Base-by-base conservation (phyloP, 1,140 invertebrate genomes). In the Drosophila nigromelanica region DNA sequence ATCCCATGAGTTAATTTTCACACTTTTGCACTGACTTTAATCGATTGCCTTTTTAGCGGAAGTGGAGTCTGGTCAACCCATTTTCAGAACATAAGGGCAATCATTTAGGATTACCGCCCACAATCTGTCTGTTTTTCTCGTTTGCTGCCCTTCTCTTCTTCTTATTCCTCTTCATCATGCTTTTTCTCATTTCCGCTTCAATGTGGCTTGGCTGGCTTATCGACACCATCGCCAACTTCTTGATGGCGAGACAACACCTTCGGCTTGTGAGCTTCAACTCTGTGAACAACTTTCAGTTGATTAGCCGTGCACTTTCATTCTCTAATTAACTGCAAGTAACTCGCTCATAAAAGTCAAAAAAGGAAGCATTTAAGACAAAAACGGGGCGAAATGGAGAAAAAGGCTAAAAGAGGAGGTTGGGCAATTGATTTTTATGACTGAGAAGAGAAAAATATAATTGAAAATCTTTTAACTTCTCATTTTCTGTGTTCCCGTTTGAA, bases 311-410 rank as follows among this genome's bases (percentile, higher is more conserved):
- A 62, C 66, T 76, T 85, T 85, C 30, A 18, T 50, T 69, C 51
- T 64, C 68, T 83, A 83, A 83, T 83, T 85, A 83, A 85, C 76
- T 79, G 72, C 66, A 78, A 55, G 60, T 61, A 56, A 62, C 66
- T 70, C 66, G 59, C 63, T 85, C 80, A 83, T 83, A 83, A 79
- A 83, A 79, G 67, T 61, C 56, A 18, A 15, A 37, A 18, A 12
- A 45, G 56, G 39, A 60, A 61, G 15, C 37, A 5, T 42, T 64
- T 35, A 33, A 21, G 51, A 63, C 60, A 24, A 24, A 24, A 71
- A 33, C 6, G 33, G 33, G 33, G 8, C 6, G 2, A 35, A 35
- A 35, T 27, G 0, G 5, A 27, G 27, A 5, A 61, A 67, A 62
- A 62, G 45, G 56, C 60, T 52, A 37, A 70, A 18, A 43, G 18